Percentiles rank a stretch among this genome's conserved stretches.
Conservation (phyloP, 2,888 invertebrate species). For the Drosophila paramelanica region DNA sequence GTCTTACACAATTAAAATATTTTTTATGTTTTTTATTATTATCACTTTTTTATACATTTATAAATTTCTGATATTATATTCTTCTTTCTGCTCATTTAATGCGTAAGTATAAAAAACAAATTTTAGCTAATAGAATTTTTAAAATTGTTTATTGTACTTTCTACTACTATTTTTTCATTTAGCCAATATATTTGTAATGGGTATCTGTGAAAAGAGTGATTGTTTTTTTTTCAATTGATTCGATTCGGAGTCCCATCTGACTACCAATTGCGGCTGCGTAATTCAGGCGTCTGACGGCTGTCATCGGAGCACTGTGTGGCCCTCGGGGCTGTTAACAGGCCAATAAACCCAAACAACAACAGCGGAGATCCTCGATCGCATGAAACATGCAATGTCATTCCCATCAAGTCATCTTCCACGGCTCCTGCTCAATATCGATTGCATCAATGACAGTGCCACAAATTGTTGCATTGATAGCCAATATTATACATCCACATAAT, state of each 20-base stretch:
- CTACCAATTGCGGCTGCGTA: slow-evolving; percentile 62
- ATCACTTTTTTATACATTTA: no score
- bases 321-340: neutral
- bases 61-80: no score
- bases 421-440: slow-evolving; percentile 23
- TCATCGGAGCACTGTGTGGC: slow-evolving; percentile 46
- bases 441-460: slow-evolving; percentile 1
- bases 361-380: slow-evolving; percentile 12
- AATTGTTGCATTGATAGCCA: slow-evolving; percentile 2
- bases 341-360: neutral
- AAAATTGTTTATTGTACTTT: no score
- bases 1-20: no score
- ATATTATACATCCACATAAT: neutral
- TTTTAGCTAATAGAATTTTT: no score
- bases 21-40: no score
- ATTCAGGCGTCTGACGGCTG: slow-evolving; percentile 63
- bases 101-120: no score
- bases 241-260: slow-evolving; percentile 1
- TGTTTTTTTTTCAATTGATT: no score
- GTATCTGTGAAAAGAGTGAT: no score
- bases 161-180: no score
- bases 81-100: no score
- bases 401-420: slow-evolving; percentile 52
- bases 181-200: no score
- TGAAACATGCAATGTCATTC: slow-evolving; percentile 64